A percentile compares a stretch with the other conserved stretches of the same genome.
Conservation (phyloP, 2,888 invertebrate genomes). For the Lycaena phlaeas region DNA sequence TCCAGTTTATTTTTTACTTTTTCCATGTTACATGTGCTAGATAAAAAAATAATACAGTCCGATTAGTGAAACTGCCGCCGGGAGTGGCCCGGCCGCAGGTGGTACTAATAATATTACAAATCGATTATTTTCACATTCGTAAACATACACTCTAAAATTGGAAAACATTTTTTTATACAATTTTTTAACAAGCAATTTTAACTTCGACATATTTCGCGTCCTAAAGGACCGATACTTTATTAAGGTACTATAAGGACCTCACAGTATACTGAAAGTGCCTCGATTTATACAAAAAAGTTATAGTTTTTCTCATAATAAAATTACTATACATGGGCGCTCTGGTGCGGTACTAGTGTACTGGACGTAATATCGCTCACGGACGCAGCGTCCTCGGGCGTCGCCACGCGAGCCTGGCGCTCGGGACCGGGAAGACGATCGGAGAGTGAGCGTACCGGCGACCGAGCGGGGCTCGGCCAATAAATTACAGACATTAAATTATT, state of each 20-base stretch:
- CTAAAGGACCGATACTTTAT: conserved; percentile 33
- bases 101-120: conserved; percentile 28
- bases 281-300: conserved; percentile 48
- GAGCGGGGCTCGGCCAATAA: conserved; percentile 37
- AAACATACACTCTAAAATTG: conserved; percentile 50
- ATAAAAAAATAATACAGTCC: conserved; percentile 72
- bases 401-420: background rate
- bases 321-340: conserved; percentile 36
- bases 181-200: conserved; percentile 59
- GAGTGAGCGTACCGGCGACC: conserved; percentile 1
- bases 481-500: conserved; percentile 54
- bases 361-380: conserved; percentile 16
- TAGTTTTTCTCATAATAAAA: conserved; percentile 42
- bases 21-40: conserved; percentile 66
- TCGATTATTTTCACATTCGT: conserved; percentile 29
- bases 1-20: conserved; percentile 60
- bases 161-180: conserved; percentile 47
- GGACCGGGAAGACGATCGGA: conserved; percentile 5
- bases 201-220: conserved; percentile 36
- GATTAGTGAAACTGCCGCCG: conserved; percentile 58
- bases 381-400: background rate
- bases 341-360: conserved; percentile 15
- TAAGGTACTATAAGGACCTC: conserved; percentile 44
- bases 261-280: conserved; percentile 46
- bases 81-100: conserved; percentile 18